Evolutionary conservation across 2,797 vertebrate genomes (phyloP), one percentile per base, ranked within the genome.

Genomic region (Psittacula derbiana): DNA sequence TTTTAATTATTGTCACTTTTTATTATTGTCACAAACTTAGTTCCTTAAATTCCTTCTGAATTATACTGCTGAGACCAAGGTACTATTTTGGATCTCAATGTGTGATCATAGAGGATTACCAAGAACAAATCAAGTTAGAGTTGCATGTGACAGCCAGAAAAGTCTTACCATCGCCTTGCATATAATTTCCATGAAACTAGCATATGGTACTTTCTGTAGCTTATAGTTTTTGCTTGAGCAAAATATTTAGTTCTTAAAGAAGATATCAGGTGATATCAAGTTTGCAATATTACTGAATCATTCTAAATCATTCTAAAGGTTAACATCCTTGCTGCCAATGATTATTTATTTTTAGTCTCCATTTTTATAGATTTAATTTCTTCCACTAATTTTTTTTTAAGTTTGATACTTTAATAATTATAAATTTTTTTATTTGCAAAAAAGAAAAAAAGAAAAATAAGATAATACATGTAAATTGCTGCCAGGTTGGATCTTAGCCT

Each of bases 151-250:
- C 24, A 30, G 43, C 20, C 55, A 74, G 40, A 84, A 70, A 73
- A 52, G 6, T 60, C 30, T 88, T 64, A 31, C 12, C 7, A 27
- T 55, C 1, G 0, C 58, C 44, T 64, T 79, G 10, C 8, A 44
- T n/a, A 8, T 9, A 40, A 36, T 89, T 91, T 79, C 33, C 15
- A 24, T 69, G 19, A 47, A 85, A 71, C 36, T 69, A 7, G 5
- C 16, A 15, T 38, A n/a, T 0, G 0, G 8, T 64, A 52, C 12
- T 67, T 81, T 28, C n/a, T 55, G 16, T 40, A 55, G 4, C 4
- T 71, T 66, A 8, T 43, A 69, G 31, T 2, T 19, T 44, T 16
- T 47, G 3, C 14, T 66, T 57, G 41, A 75, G 30, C 3, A 67
- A 94, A 91, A 60, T 38, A 49, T 21, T 53, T 53, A 24, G 3